These are phyloP conservation scores for Sinocyclocheilus rhinocerous DNA, from an alignment of 2,113 vertebrate genomes.

Conservation along the genomic window DNA sequence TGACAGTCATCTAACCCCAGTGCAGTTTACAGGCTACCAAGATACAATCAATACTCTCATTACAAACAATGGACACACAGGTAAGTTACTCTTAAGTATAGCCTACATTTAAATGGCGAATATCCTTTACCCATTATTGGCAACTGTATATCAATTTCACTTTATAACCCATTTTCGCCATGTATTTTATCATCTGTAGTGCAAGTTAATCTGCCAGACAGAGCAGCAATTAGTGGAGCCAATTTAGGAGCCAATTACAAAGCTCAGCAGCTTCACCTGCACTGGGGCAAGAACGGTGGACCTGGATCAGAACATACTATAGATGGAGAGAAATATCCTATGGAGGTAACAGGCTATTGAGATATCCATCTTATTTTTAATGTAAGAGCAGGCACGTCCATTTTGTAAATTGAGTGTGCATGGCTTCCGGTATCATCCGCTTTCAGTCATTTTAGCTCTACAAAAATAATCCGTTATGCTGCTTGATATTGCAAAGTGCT, in stretches of 20 bases:
- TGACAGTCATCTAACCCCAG: constrained; percentile 44
- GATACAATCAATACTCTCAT: constrained; percentile 54
- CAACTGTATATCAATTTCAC: not conserved
- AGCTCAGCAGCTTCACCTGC: constrained; percentile 80
- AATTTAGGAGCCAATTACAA: constrained; percentile 71
- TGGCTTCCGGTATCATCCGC: not conserved
- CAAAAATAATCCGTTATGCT: not conserved
- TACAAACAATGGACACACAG: constrained; percentile 67
- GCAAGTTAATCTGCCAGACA: constrained; percentile 59
- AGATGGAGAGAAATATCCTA: constrained; percentile 78
- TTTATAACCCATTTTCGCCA: constrained; percentile 3
- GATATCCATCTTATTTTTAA: not conserved
- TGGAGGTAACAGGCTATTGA: constrained; percentile 79
- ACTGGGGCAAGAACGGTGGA: constrained; percentile 76
- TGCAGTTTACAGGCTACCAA: constrained; percentile 63
- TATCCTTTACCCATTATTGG: not conserved
- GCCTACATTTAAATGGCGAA: not conserved
- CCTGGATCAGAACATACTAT: constrained; percentile 82
- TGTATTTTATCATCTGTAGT: constrained; percentile 67
- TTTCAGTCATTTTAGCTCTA: not conserved
- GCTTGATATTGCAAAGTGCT: not conserved
- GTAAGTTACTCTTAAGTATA: constrained; percentile 42
- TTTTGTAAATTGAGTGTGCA: not conserved
- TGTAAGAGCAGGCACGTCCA: not conserved
- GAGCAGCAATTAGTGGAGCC: constrained; percentile 66